These are phyloP conservation scores for Lymantria dispar DNA, from an alignment of 2,888 invertebrate species.

Conservation along the genomic window DNA sequence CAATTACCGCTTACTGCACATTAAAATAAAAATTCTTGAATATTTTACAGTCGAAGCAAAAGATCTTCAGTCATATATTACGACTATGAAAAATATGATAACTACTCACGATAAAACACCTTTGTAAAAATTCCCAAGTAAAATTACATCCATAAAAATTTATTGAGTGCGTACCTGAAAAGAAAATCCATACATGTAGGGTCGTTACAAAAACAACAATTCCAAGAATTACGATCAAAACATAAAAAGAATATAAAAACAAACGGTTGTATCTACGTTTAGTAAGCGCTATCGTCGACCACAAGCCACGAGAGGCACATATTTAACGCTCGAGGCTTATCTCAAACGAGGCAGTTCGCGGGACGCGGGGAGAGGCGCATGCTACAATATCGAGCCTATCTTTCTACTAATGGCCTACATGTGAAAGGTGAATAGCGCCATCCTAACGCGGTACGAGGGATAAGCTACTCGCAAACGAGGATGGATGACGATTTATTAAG, in stretches of 20 bases:
- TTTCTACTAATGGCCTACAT: constrained; percentile 74
- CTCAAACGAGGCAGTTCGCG: constrained; percentile 51
- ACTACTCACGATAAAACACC: constrained; percentile 16
- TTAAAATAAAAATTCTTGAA: too few relatives aligned
- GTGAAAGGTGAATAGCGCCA: constrained; percentile 73
- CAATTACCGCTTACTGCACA: too few relatives aligned
- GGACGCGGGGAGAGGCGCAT: constrained; percentile 44
- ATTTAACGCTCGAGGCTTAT: constrained; percentile 69
- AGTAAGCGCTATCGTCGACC: constrained; percentile 49
- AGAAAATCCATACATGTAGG: constrained; percentile 25
- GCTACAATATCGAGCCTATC: constrained; percentile 71
- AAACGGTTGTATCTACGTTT: constrained; percentile 41
- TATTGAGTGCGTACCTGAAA: constrained; percentile 36
- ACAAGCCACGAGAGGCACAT: constrained; percentile 61
- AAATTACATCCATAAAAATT: constrained; percentile 6
- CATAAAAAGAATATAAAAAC: constrained; percentile 42
- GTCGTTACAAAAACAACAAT: constrained; percentile 18
- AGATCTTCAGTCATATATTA: not conserved
- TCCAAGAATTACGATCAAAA: constrained; percentile 33
- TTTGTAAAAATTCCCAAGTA: not conserved
- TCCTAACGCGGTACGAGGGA: constrained; percentile 53
- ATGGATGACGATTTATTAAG: constrained; percentile 54
- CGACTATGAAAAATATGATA: constrained; percentile 11
- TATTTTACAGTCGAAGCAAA: too few relatives aligned
- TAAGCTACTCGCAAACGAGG: constrained; percentile 51